Evolutionary conservation across 2,888 invertebrate genomes (phyloP).

Genomic region (Torymus auratus): DNA sequence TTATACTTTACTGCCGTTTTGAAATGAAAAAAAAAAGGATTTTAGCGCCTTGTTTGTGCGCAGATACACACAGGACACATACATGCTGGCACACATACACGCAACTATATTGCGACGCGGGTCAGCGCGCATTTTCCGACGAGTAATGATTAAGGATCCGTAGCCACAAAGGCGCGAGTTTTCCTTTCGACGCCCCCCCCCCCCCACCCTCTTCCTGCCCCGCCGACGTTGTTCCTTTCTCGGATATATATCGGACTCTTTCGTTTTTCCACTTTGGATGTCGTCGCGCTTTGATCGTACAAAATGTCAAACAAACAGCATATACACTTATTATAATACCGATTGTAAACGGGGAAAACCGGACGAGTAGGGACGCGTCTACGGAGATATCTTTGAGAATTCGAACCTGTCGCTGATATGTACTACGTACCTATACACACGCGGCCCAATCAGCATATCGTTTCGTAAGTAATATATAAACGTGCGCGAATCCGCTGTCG

Average conservation of each 20-base stretch:
- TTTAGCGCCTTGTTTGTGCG: too few relatives aligned
- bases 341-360: neutral
- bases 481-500: neutral
- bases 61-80: too few relatives aligned
- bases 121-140: slow-evolving; percentile 21
- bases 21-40: neutral
- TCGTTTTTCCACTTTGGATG: slow-evolving; percentile 10
- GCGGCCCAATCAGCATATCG: neutral
- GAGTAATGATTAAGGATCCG: slow-evolving; percentile 12
- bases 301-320: neutral
- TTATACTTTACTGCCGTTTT: slow-evolving; percentile 47
- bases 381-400: neutral
- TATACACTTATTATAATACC: too few relatives aligned
- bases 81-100: too few relatives aligned
- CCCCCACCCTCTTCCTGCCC: neutral
- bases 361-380: slow-evolving; percentile 18
- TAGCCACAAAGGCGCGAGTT: neutral
- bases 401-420: too few relatives aligned
- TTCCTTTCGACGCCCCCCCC: slow-evolving; percentile 5
- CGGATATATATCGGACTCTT: neutral
- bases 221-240: neutral
- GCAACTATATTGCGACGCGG: neutral
- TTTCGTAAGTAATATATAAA: neutral
- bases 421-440: too few relatives aligned
- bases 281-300: slow-evolving; percentile 39